Percentiles rank a stretch among this genome's conserved stretches.
Evolutionary conservation across 2,113 vertebrate genomes (phyloP).

Genomic region (Eudyptes chrysolophus): DNA sequence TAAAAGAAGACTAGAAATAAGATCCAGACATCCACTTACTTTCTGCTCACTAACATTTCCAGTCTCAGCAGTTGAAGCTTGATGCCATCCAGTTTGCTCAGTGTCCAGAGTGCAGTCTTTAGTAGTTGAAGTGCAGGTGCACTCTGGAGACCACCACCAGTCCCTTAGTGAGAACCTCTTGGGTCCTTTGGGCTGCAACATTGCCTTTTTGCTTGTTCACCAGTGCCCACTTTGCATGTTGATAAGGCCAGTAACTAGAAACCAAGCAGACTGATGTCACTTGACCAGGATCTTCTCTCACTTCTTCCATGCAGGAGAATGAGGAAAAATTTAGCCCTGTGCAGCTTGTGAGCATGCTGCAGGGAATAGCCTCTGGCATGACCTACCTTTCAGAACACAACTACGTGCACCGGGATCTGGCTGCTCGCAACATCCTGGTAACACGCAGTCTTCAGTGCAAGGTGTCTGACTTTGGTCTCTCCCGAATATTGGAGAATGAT

Average conservation of each 20-base stretch:
- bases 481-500: slow-evolving; percentile 73
- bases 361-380: slow-evolving; percentile 81
- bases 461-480: slow-evolving; percentile 80
- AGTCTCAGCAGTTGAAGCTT: not conserved
- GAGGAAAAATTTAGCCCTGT: slow-evolving; percentile 76
- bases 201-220: not conserved
- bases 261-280: not conserved
- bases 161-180: not conserved
- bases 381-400: slow-evolving; percentile 79
- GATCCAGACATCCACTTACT: not conserved
- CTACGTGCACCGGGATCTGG: slow-evolving; percentile 79
- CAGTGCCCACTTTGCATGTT: not conserved
- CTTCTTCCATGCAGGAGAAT: slow-evolving; percentile 60
- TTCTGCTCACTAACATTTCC: not conserved
- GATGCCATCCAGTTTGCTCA: not conserved
- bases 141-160: not conserved
- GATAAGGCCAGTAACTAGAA: not conserved
- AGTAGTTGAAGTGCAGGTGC: not conserved
- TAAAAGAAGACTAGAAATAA: not conserved
- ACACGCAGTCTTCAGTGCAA: slow-evolving; percentile 77
- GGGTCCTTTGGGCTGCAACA: not conserved
- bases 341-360: slow-evolving; percentile 80
- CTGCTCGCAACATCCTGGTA: slow-evolving; percentile 80
- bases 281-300: not conserved
- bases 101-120: not conserved